Conservation (phyloP, 64 coral and sea anemone species). For the Montipora foliosa region DNA sequence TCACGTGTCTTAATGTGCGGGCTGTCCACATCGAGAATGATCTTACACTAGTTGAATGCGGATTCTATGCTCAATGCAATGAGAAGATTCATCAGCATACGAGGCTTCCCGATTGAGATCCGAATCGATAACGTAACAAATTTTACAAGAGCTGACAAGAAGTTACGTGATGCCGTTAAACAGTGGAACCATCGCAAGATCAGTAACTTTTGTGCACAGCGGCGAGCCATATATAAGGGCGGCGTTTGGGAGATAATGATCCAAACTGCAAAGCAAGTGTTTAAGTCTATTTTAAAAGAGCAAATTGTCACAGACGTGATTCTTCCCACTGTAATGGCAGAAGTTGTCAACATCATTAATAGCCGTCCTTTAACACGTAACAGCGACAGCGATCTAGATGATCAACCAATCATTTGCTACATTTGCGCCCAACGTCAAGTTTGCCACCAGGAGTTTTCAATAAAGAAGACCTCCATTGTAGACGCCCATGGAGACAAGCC, state of each 20-base stretch:
- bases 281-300: conserved; percentile 32
- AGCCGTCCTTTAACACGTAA: conserved; percentile 6
- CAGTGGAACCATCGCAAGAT: conserved; percentile 42
- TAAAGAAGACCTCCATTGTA: conserved; percentile 9
- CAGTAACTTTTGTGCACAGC: not conserved
- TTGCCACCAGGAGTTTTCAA: conserved; percentile 13
- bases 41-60: not conserved
- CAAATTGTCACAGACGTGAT: conserved; percentile 38
- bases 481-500: conserved; percentile 19
- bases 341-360: conserved; percentile 35
- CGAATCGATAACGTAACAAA: conserved; percentile 35
- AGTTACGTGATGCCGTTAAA: conserved; percentile 20
- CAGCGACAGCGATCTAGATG: conserved; percentile 19
- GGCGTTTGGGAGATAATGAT: conserved; percentile 41
- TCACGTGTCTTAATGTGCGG: not conserved
- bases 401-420: conserved; percentile 50
- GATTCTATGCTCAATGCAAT: not conserved
- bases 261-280: conserved; percentile 1
- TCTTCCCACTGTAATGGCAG: conserved; percentile 41
- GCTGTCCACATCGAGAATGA: not conserved
- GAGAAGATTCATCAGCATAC: conserved; percentile 37
- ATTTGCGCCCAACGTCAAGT: conserved; percentile 26
- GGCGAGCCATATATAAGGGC: conserved; percentile 15
- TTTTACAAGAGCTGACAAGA: conserved; percentile 27
- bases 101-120: conserved; percentile 28